phyloP scores from a whole-genome alignment of 1,140 invertebrate species.

The Galleria mellonella region DNA sequence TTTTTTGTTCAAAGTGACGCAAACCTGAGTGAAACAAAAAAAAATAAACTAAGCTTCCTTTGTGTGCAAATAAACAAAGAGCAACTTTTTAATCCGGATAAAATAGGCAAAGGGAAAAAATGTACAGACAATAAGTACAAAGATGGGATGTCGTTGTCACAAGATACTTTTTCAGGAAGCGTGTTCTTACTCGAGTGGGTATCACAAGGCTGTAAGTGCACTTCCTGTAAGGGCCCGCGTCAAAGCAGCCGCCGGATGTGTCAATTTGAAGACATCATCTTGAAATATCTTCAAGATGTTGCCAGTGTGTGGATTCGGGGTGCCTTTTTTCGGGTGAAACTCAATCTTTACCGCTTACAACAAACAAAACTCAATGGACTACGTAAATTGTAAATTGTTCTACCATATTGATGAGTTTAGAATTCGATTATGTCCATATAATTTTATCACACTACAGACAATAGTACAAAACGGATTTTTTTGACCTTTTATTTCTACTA shows the following conservation, averaged over 20 bases:
- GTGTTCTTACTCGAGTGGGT: constrained; percentile 13
- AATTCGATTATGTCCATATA: too few species aligned
- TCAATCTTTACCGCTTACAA: too few species aligned
- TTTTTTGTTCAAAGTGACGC: too few species aligned
- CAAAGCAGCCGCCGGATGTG: constrained; percentile 30
- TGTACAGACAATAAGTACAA: not conserved
- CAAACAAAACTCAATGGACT: too few species aligned
- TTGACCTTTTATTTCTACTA: too few species aligned
- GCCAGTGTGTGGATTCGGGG: constrained; percentile 4
- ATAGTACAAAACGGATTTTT: too few species aligned
- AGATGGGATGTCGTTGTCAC: not conserved
- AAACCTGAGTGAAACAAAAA: not conserved
- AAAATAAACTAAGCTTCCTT: too few species aligned
- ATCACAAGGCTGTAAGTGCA: constrained; percentile 26
- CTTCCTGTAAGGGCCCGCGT: constrained; percentile 19
- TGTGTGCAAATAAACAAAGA: not conserved
- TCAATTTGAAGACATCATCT: constrained; percentile 30
- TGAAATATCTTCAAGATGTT: constrained; percentile 12
- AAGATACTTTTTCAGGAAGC: constrained; percentile 5
- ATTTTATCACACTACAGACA: too few species aligned
- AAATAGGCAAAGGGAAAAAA: not conserved
- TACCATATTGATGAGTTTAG: too few species aligned
- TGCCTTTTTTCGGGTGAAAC: not conserved
- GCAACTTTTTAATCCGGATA: not conserved
- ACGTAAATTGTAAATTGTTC: too few species aligned